phyloP scores from a whole-genome alignment of 2,113 vertebrate genomes.

The Cryptomyrus ogoouensis region DNA sequence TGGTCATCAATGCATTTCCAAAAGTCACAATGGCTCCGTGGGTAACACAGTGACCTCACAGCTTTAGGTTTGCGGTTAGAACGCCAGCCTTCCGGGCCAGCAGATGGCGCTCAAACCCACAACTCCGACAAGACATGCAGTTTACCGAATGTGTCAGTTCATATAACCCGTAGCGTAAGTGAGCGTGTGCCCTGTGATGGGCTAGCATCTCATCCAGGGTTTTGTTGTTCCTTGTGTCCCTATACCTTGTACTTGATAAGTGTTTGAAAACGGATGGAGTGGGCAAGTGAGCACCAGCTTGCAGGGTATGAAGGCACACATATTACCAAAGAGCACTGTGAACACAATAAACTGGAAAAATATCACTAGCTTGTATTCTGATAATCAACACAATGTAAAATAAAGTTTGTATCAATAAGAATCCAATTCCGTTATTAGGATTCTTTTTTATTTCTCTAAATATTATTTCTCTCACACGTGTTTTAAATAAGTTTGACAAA shows the following conservation, averaged over 20 bases:
- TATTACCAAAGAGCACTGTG: not conserved
- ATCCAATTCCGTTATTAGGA: not conserved
- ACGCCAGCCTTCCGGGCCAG: not conserved
- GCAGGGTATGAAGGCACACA: not conserved
- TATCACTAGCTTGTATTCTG: not conserved
- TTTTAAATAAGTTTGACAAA: not conserved
- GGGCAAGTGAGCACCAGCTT: not conserved
- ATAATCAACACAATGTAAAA: not conserved
- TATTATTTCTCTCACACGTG: not conserved
- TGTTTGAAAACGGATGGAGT: not conserved
- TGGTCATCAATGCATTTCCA: not conserved
- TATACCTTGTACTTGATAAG: not conserved
- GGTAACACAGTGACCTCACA: not conserved
- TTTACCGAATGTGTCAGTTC: not conserved
- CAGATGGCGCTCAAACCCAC: not conserved
- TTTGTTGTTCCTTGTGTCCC: not conserved
- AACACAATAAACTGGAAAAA: not conserved
- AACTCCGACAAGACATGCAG: not conserved
- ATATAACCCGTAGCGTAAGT: not conserved
- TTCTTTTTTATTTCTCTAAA: not conserved
- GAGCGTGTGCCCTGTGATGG: not conserved
- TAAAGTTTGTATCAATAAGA: not conserved
- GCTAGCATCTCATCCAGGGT: not conserved
- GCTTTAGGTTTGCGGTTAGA: not conserved
- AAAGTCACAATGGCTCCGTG: not conserved